Evolutionary conservation across 2,113 vertebrate species (phyloP).

Genomic region (Syrrhaptes paradoxus): DNA sequence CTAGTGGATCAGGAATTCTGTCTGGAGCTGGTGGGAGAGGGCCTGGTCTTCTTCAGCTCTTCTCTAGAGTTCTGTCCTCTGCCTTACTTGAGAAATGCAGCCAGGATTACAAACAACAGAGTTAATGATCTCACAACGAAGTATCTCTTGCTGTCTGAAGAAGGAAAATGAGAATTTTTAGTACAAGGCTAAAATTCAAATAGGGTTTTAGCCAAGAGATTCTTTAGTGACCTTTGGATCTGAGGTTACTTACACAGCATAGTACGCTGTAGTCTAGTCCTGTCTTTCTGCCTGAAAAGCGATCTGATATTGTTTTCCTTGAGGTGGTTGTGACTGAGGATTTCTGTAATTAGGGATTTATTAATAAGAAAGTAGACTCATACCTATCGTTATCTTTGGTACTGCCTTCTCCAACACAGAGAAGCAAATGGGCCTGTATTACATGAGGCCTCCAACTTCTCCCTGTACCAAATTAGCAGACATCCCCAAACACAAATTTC

Average conservation of each 20-base stretch:
- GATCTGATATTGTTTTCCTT: neutral
- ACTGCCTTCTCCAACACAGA: neutral
- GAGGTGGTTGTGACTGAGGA: neutral
- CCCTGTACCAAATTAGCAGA: neutral
- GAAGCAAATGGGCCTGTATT: neutral
- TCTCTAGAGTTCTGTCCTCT: neutral
- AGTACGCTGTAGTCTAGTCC: neutral
- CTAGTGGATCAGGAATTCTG: neutral
- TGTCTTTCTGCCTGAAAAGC: neutral
- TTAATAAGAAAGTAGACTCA: neutral
- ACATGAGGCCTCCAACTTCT: neutral
- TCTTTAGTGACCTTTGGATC: neutral
- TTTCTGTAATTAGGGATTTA: neutral
- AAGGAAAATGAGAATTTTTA: neutral
- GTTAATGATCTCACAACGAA: neutral
- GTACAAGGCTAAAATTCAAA: neutral
- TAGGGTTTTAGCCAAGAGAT: neutral
- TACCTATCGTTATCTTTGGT: neutral
- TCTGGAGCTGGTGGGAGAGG: neutral
- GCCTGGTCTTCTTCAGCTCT: neutral
- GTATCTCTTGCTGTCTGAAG: neutral
- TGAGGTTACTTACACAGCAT: neutral
- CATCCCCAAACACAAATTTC: accelerated
- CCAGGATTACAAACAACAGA: neutral
- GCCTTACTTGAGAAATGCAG: neutral